These are phyloP conservation scores for Rhingia campestris DNA, from an alignment of 2,888 invertebrate genomes.

Conservation along the genomic window DNA sequence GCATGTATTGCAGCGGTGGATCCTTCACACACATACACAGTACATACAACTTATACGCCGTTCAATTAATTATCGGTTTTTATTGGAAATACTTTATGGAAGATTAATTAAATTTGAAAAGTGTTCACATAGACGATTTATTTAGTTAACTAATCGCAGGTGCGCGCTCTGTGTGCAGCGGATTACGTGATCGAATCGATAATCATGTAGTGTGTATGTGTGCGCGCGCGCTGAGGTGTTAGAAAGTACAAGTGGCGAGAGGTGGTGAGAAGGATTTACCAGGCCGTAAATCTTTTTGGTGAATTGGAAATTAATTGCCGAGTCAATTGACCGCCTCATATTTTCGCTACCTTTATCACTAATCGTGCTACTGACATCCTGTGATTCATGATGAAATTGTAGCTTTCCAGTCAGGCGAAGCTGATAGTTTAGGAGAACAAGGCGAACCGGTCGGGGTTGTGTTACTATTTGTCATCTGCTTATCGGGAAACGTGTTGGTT, in stretches of 20 bases:
- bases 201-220: constrained; percentile 2
- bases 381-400: constrained; percentile 58
- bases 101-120: constrained; percentile 65
- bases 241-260: constrained; percentile 66
- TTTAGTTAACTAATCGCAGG: constrained; percentile 61
- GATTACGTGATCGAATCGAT: constrained; percentile 61
- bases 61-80: constrained; percentile 66
- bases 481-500: constrained; percentile 42
- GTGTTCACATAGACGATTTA: constrained; percentile 47
- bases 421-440: constrained; percentile 36
- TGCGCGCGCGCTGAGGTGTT: neutral
- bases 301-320: constrained; percentile 64
- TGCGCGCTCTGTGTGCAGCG: constrained; percentile 44
- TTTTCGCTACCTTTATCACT: constrained; percentile 56
- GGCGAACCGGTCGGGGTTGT: constrained; percentile 25
- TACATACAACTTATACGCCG: neutral
- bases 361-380: constrained; percentile 61
- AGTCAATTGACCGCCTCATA: constrained; percentile 56
- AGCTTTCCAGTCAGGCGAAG: constrained; percentile 13
- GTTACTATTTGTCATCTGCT: constrained; percentile 58
- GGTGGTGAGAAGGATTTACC: constrained; percentile 59
- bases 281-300: constrained; percentile 46
- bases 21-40: constrained; percentile 21
- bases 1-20: constrained; percentile 15
- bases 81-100: constrained; percentile 59